Conservation (phyloP, 2,113 vertebrate genomes). For the Trichomycterus rosablanca region DNA sequence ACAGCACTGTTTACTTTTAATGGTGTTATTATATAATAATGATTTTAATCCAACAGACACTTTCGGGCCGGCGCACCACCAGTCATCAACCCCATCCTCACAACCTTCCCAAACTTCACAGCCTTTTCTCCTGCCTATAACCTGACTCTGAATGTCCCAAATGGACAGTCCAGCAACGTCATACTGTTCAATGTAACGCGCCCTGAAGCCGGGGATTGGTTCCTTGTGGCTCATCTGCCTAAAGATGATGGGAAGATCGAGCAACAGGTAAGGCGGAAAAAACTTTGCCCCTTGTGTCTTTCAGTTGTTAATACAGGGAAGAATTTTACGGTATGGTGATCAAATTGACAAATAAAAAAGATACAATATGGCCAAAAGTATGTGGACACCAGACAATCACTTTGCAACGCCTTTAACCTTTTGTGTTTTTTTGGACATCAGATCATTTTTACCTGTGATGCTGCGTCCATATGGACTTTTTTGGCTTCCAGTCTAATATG, state of each 20-base stretch:
- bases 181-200: conserved; percentile 75
- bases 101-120: conserved; percentile 72
- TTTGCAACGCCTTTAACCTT: no score
- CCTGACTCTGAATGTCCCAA: conserved; percentile 62
- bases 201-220: conserved; percentile 86
- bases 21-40: no score
- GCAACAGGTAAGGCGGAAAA: conserved; percentile 75
- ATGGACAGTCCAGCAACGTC: conserved; percentile 58
- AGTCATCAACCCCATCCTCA: conserved; percentile 78
- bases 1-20: no score
- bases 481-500: no score
- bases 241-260: conserved; percentile 84
- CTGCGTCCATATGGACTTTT: no score
- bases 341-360: no score
- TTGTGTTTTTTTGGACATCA: no score
- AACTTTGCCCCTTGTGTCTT: neutral
- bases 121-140: conserved; percentile 64
- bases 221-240: conserved; percentile 84
- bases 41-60: conserved; percentile 72
- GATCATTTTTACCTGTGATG: no score
- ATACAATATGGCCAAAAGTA: no score
- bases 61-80: conserved; percentile 86
- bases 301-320: no score
- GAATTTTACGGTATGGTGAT: no score
- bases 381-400: no score